Evolutionary conservation across 2,888 invertebrate genomes (phyloP).

Genomic region (Operophtera brumata): DNA sequence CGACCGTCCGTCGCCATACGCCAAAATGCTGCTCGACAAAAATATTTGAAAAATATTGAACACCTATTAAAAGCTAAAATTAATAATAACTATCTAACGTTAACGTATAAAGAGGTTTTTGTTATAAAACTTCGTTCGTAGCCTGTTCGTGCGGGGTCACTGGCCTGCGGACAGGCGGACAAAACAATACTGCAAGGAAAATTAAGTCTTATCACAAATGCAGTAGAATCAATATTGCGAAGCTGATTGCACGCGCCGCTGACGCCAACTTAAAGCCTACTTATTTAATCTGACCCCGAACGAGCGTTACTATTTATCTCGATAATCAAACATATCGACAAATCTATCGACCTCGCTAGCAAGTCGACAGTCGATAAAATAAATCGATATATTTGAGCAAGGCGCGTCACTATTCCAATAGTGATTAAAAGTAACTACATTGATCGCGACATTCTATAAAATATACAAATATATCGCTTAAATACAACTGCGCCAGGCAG

Average conservation of each 20-base stretch:
- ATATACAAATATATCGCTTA: conserved; percentile 39
- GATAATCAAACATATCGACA: conserved; percentile 25
- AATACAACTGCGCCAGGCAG: conserved; percentile 46
- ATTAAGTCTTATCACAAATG: conserved; percentile 63
- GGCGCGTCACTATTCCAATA: conserved; percentile 20
- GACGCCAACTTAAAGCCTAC: conserved; percentile 46
- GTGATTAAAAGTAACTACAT: conserved; percentile 14
- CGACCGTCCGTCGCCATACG: conserved; percentile 42
- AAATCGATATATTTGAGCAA: conserved; percentile 26
- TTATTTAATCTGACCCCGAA: conserved; percentile 46
- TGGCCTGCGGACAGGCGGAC: conserved; percentile 16
- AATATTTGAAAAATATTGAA: conserved; percentile 70
- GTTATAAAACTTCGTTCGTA: conserved; percentile 49
- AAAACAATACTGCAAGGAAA: conserved; percentile 57
- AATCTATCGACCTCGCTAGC: conserved; percentile 6
- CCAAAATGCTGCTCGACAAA: conserved; percentile 66
- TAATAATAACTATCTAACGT: conserved; percentile 73
- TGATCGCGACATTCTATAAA: conserved; percentile 35
- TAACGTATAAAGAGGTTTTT: conserved; percentile 67
- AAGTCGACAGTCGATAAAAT: conserved; percentile 7
- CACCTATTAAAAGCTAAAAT: conserved; percentile 78
- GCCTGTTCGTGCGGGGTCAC: conserved; percentile 20
- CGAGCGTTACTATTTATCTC: conserved; percentile 39
- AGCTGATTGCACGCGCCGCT: conserved; percentile 45
- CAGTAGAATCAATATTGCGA: conserved; percentile 51